Evolutionary conservation across 2,113 vertebrate species (phyloP), one percentile per base, ranked within the genome.

Genomic region (Eonycteris spelaea): DNA sequence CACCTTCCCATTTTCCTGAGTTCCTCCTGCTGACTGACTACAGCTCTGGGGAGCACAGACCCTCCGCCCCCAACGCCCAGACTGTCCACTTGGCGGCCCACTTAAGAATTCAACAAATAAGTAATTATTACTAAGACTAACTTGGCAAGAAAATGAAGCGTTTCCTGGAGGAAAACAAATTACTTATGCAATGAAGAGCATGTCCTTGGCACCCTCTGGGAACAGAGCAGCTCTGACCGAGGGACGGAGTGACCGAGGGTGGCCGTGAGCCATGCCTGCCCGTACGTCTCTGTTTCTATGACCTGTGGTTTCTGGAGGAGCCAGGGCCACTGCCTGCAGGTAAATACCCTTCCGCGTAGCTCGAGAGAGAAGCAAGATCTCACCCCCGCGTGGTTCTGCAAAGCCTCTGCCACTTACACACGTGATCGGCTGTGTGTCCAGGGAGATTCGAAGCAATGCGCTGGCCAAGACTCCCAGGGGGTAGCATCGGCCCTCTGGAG

Each of bases 321-420:
- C 22, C 59, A 57, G 79, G 13, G 12, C 16, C 3, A 13, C 57
- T 24, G 71, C 59, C 48, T 85, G 53, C 40, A 18, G 33, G 57
- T 28, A 40, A 86, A 65, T 15, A 68, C 10, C 40, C 7, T 3
- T 33, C 18, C 14, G 3, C 26, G 22, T 6, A 35, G 11, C 84
- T 7, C 1, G 0, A 7, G 16, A n/a, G n/a, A n/a, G n/a, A n/a
- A n/a, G 38, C 51, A 38, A 33, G 2, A n/a, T 1, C 13, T 2
- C 7, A 21, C 21, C 30, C 21, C 77, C 15, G 2, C 4, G 35
- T 8, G 4, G 1, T 26, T 13, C 53, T 35, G 38, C 18, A 6
- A 89, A 43, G 7, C 73, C 28, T 61, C 55, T 1, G 1, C 28
- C 38, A 6, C 73, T 71, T 38, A 28, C 0, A 24, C 24, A 13